Base-by-base conservation (phyloP, 1,140 invertebrate genomes). In the Macrosteles quadrilineatus region DNA sequence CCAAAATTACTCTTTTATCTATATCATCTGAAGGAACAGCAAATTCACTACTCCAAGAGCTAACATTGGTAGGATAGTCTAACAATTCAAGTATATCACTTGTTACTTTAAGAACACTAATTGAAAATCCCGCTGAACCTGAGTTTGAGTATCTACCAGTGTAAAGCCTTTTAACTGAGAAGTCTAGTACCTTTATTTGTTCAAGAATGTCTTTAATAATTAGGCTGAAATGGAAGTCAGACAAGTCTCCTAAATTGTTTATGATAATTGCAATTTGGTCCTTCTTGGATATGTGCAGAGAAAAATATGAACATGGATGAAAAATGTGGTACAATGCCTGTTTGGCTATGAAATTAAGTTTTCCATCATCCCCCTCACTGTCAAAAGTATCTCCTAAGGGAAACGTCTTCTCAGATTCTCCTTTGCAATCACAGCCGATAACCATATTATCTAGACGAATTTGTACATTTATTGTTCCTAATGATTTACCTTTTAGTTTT, bases 401-500 rank as follows among this genome's bases (percentile, higher is more conserved):
- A 12, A 43, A n/a, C 17, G 6, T 25, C 14, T 66, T 6, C 45
- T 19, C 32, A 43, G 32, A 25, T 27, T 66, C 63, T 12, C 63
- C 63, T 66, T 45, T 45, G 12, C 31, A 31, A 1, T 36, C 40
- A 45, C 17, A 2, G 2, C 63, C 63, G 45, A 66, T 19, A 19
- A 30, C n/a, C 3, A 43, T 25, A 12, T 27, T 30, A 43, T 45
- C 63, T 23, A 1, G 21, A 66, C 23, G 2, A 19, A 66, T 21
- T 17, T 25, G 17, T 17, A 66, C 21, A 25, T 66, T 66, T 17
- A 66, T 45, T 9, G 36, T 9, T 21, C 63, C 32, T 12, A 66
- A 23, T 32, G 9, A 43, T 71, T 74, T 71, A 75, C 77, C 73
- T 45, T 72, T 40, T 1, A 78, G 55, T 59, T 72, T 70, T 32